A percentile compares a stretch with the other conserved stretches of the same genome.
phyloP scores from a whole-genome alignment of 1,140 invertebrate genomes.

The Drosophila seguyi region DNA sequence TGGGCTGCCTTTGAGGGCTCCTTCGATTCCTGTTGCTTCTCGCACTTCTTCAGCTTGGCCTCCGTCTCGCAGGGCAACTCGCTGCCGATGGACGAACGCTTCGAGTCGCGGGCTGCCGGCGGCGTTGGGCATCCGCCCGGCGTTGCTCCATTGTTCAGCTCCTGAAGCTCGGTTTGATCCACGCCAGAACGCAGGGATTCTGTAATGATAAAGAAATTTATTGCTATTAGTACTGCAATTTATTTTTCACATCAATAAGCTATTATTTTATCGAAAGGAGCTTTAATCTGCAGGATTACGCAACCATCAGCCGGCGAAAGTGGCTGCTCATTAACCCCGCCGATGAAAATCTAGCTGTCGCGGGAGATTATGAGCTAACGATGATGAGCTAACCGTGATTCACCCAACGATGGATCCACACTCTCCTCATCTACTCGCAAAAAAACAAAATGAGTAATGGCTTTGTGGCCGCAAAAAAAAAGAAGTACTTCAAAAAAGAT shows the following conservation, averaged over 20 bases:
- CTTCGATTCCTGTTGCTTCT: constrained; percentile 13
- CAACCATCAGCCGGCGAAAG: constrained; percentile 29
- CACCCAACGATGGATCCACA: constrained; percentile 19
- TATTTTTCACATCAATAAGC: neutral
- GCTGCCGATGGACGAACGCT: constrained; percentile 55
- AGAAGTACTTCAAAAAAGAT: constrained; percentile 6
- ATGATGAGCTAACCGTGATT: constrained; percentile 54
- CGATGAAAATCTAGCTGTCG: constrained; percentile 30
- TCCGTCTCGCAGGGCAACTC: constrained; percentile 63
- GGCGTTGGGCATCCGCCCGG: constrained; percentile 22
- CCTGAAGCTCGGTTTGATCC: constrained; percentile 64
- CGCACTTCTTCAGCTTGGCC: constrained; percentile 60
- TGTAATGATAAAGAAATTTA: constrained; percentile 26
- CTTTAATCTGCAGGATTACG: constrained; percentile 5
- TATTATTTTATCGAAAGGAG: neutral
- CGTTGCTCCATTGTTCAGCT: constrained; percentile 42
- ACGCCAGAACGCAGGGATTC: constrained; percentile 69
- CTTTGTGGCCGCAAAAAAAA: constrained; percentile 23
- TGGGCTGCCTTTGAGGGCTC: neutral
- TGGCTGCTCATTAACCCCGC: constrained; percentile 17
- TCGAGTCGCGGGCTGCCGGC: constrained; percentile 50
- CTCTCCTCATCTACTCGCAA: constrained; percentile 1
- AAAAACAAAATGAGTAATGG: constrained; percentile 49
- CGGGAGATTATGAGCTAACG: constrained; percentile 38
- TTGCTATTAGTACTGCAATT: neutral